Conservation (phyloP, 2,888 invertebrate genomes). For the Apotomis capreana region DNA sequence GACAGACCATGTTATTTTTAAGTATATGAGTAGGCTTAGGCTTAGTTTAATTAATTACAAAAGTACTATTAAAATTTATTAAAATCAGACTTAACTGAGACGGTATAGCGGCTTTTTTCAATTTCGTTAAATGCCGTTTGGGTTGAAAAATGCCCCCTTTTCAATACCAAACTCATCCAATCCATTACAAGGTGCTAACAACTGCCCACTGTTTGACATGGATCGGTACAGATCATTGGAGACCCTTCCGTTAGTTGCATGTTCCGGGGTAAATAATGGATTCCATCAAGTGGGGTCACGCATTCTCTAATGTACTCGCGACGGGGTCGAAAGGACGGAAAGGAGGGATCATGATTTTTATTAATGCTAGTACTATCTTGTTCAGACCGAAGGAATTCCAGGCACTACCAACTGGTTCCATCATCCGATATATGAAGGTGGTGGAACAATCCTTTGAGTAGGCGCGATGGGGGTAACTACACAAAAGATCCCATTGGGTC, state of each 20-base stretch:
- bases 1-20: too few species aligned
- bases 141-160: constrained; percentile 3
- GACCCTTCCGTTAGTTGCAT: constrained; percentile 17
- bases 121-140: neutral
- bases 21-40: too few species aligned
- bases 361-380: too few species aligned
- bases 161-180: neutral
- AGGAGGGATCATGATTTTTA: neutral
- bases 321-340: neutral
- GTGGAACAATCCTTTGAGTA: too few species aligned
- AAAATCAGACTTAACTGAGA: too few species aligned
- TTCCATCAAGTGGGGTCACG: constrained; percentile 3
- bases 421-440: too few species aligned
- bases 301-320: neutral
- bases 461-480: too few species aligned
- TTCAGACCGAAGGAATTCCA: too few species aligned
- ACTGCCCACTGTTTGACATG: constrained; percentile 12
- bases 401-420: too few species aligned
- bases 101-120: neutral
- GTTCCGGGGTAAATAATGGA: constrained; percentile 7
- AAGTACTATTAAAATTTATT: too few species aligned
- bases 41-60: too few species aligned
- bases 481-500: too few species aligned
- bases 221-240: constrained; percentile 16
- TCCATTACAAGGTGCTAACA: constrained; percentile 36